Evolutionary conservation across 2,888 invertebrate species (phyloP), one percentile per base, ranked within the genome.

Genomic region (Torymus auratus): DNA sequence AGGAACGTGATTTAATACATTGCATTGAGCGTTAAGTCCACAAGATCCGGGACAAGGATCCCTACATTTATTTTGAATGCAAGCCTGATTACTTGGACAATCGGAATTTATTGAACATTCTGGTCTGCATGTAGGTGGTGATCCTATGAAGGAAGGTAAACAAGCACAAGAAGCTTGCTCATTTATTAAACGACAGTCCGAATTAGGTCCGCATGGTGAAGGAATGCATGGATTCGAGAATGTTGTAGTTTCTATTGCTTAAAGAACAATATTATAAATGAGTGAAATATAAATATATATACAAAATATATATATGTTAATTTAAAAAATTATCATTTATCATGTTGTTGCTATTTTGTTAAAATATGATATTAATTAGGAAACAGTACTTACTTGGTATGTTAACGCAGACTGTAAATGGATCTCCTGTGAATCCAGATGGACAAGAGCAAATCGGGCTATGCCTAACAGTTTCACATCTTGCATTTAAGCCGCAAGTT

Each of bases 381-480:
- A 41, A 70, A 20, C 0, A 52, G 13, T 58, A 80, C 80, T 85
- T 88, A 94, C 94, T 93, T 90, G 93, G 93, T 85, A 92, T 87
- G 23, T 85, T 86, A 83, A 91, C 89, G 86, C 94, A 94, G 64
- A 89, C 88, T 64, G 92, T 93, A 88, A 96, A 95, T 2, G 96
- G 95, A 92, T 96, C 95, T 17, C 96, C 96, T n/a, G 95, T 95
- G 85, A 93, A 94, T 69, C 94, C 93, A 17, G 93, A 90, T 83
- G 94, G 93, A 88, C 96, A 96, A 17, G 94, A 94, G 88, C 96
- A 96, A 84, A 96, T 93, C 2, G 97, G 96, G 88, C 95, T 96
- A 87, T 97, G 97, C 86, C 95, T 95, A 81, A 95, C 94, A 28
- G 96, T 96, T 89, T 94, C 94, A 85, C 97, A 97, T 78, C 94